Evolutionary conservation across 2,888 invertebrate species (phyloP).

Genomic region (Merodon equestris): DNA sequence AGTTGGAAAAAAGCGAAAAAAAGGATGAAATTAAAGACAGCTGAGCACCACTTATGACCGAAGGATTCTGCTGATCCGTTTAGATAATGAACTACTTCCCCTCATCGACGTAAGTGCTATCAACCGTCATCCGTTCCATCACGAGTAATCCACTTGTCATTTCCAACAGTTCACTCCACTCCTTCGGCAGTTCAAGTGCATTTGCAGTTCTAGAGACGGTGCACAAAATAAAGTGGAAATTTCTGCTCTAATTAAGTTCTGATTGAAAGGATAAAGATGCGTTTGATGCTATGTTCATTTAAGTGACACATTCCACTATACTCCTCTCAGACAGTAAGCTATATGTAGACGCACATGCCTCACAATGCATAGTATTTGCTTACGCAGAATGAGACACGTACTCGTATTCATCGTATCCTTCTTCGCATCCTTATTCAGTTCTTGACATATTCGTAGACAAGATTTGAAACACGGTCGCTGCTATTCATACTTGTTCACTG

Average conservation of each 20-base stretch:
- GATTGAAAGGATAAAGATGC: conserved; percentile 13
- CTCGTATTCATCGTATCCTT: not conserved
- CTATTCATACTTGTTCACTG: conserved; percentile 23
- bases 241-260: conserved; percentile 35
- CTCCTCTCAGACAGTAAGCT: no score
- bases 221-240: conserved; percentile 3
- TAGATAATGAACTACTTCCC: conserved; percentile 21
- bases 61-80: conserved; percentile 6
- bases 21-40: not conserved
- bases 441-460: conserved; percentile 15
- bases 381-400: not conserved
- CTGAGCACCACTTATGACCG: not conserved
- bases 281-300: conserved; percentile 11
- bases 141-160: no score
- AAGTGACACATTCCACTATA: not conserved
- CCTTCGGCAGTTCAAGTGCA: no score
- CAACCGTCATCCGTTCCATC: not conserved
- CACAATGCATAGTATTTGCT: no score
- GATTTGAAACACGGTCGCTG: conserved; percentile 6
- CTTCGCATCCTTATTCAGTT: not conserved
- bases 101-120: not conserved
- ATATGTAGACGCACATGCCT: not conserved
- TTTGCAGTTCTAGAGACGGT: no score
- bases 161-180: no score
- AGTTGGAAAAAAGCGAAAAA: no score